Evolutionary conservation across 2,113 vertebrate species (phyloP).

Genomic region (Cheirogaleus medius): DNA sequence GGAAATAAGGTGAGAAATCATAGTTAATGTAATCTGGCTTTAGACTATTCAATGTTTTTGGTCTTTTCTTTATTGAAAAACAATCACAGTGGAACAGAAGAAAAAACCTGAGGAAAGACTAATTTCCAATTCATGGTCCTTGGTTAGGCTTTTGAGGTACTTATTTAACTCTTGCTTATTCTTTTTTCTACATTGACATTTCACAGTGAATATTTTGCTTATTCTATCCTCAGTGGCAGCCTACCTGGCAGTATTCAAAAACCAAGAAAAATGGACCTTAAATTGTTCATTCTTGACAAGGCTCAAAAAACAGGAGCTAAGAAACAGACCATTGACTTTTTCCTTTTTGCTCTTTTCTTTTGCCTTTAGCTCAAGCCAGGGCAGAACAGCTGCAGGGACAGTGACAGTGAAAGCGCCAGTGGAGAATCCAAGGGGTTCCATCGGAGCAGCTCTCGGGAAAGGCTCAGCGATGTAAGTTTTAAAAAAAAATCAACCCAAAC

Average conservation of each 20-base stretch:
- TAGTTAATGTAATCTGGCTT: not conserved
- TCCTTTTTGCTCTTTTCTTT: conserved; percentile 56
- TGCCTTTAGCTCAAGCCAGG: conserved; percentile 91
- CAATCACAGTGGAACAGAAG: not conserved
- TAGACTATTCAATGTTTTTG: not conserved
- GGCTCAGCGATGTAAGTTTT: conserved; percentile 95
- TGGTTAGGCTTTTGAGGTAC: not conserved
- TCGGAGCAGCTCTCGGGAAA: conserved; percentile 93
- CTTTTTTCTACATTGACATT: not conserved
- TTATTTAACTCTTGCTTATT: not conserved
- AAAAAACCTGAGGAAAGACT: not conserved
- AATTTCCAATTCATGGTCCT: not conserved
- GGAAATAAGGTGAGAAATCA: not conserved
- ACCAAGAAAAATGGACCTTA: not conserved
- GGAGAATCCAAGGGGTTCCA: conserved; percentile 92
- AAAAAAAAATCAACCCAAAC: not conserved
- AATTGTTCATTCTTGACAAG: not conserved
- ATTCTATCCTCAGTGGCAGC: not conserved
- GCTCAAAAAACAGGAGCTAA: not conserved
- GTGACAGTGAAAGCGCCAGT: conserved; percentile 93
- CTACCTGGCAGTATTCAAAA: not conserved
- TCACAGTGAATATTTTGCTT: not conserved
- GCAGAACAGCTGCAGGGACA: conserved; percentile 94
- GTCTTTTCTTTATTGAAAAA: not conserved
- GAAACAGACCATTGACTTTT: conserved; percentile 39